Evolutionary conservation across 2,797 vertebrate species (phyloP).

Genomic region (Lemur catta): DNA sequence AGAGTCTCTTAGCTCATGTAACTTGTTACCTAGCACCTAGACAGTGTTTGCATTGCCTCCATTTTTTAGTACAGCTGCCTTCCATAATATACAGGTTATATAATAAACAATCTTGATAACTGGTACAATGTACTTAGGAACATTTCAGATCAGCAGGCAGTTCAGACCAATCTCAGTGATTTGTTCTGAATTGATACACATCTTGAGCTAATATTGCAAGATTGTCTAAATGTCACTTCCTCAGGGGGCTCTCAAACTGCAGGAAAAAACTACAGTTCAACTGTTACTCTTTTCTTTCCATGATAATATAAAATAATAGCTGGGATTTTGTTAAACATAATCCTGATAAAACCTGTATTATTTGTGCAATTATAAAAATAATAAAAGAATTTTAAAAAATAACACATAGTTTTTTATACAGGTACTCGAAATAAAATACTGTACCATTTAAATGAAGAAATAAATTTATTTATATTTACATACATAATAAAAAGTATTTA

Average conservation of each 20-base stretch:
- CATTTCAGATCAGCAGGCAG: neutral
- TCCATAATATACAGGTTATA: neutral
- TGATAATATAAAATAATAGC: neutral
- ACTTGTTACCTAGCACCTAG: neutral
- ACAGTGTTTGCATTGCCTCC: neutral
- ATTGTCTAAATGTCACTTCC: neutral
- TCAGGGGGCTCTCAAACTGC: accelerated
- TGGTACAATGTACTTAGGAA: neutral
- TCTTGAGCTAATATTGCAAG: neutral
- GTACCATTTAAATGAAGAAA: neutral
- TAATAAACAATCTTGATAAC: neutral
- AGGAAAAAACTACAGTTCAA: neutral
- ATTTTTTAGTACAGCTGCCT: neutral
- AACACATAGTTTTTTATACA: neutral
- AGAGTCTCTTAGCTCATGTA: neutral
- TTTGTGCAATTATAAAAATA: neutral
- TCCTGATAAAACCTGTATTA: neutral
- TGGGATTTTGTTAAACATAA: neutral
- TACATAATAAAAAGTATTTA: neutral
- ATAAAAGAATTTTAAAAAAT: neutral
- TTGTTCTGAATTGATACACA: neutral
- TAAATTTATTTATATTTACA: neutral
- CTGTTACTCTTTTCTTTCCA: neutral
- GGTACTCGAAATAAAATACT: neutral
- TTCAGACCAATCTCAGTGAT: neutral